phyloP scores from a whole-genome alignment of 2,797 vertebrate species.

The Crax fasciolata region DNA sequence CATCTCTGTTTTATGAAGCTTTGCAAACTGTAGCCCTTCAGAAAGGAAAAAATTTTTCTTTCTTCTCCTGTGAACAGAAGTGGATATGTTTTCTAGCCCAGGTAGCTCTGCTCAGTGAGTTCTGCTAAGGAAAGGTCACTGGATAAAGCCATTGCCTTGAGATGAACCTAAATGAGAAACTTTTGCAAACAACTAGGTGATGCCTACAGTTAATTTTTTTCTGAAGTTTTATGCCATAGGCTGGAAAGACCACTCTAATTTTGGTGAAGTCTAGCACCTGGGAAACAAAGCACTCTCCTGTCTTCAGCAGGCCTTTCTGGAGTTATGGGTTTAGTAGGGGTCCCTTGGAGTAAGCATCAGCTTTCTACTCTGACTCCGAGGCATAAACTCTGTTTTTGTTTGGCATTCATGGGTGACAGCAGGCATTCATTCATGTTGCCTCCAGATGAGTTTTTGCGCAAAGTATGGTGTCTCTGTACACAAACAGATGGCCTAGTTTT shows the following conservation, averaged over 20 bases:
- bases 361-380: not conserved
- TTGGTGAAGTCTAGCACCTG: not conserved
- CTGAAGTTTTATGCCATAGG: not conserved
- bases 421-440: not conserved
- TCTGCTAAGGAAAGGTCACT: not conserved
- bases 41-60: constrained; percentile 17
- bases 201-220: not conserved
- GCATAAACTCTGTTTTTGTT: not conserved
- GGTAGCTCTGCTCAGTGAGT: not conserved
- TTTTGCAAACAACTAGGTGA: not conserved
- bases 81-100: constrained; percentile 1
- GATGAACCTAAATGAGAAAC: not conserved
- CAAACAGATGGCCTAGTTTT: not conserved
- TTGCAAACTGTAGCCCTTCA: constrained; percentile 26
- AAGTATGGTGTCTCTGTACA: constrained; percentile 11
- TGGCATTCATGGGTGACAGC: not conserved
- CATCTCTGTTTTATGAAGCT: not conserved
- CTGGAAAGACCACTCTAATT: not conserved
- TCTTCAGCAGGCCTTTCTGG: not conserved
- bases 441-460: constrained; percentile 25
- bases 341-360: not conserved
- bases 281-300: not conserved
- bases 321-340: not conserved
- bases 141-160: not conserved
- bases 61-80: not conserved